Evolutionary conservation across 2,113 vertebrate genomes (phyloP).

Genomic region (Sander vitreus): DNA sequence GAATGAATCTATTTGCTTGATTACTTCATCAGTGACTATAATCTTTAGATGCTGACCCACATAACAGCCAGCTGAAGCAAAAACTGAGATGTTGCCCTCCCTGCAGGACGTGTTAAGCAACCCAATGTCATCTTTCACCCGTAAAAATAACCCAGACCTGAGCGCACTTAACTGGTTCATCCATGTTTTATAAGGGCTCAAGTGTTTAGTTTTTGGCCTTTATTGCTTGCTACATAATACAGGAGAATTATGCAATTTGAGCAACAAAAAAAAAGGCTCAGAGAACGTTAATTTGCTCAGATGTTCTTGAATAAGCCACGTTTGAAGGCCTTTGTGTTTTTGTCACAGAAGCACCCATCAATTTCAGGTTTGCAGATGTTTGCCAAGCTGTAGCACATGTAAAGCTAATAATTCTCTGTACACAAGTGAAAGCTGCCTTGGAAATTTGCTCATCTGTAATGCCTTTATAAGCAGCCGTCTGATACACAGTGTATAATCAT

Average conservation of each 20-base stretch:
- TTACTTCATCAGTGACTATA: background rate
- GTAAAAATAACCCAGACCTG: slow-evolving; percentile 5
- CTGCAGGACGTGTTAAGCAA: slow-evolving; percentile 7
- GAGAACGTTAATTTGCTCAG: background rate
- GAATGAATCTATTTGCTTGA: background rate
- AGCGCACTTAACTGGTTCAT: slow-evolving; percentile 5
- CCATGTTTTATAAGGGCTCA: slow-evolving; percentile 8
- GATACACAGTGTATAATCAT: slow-evolving; percentile 24
- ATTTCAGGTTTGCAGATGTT: slow-evolving; percentile 19
- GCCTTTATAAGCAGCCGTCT: background rate
- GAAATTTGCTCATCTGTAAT: background rate
- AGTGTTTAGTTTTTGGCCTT: background rate
- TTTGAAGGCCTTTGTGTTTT: background rate
- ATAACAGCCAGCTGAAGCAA: background rate
- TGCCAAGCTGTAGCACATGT: slow-evolving; percentile 2
- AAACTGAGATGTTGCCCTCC: background rate
- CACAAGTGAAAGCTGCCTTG: slow-evolving; percentile 2
- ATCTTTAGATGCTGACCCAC: slow-evolving; percentile 9
- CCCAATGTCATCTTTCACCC: slow-evolving; percentile 3
- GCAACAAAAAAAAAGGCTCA: background rate
- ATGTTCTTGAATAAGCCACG: background rate
- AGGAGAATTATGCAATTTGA: background rate
- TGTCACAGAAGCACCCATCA: slow-evolving; percentile 3
- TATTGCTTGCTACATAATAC: background rate
- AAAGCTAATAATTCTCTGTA: background rate